These are phyloP conservation scores for Caenorhabditis drosophilae DNA, from an alignment of 2,888 invertebrate species.

Conservation along the genomic window DNA sequence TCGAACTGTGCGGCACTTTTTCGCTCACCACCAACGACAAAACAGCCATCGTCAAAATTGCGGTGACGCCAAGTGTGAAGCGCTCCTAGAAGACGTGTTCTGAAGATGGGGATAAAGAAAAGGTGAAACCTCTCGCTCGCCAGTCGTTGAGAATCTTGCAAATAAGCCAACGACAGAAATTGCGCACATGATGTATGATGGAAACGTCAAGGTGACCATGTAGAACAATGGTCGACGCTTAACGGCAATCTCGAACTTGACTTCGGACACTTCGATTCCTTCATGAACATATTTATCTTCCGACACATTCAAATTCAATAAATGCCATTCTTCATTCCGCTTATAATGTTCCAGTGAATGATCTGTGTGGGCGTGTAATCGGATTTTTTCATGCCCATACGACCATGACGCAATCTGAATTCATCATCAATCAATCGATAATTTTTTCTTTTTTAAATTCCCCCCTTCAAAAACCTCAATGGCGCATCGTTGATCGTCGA, in stretches of 20 bases:
- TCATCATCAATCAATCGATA: not conserved
- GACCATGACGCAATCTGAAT: conserved; percentile 66
- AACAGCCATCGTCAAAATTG: conserved; percentile 67
- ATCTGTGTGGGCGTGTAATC: conserved; percentile 58
- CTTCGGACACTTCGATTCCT: conserved; percentile 62
- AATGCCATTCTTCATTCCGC: conserved; percentile 62
- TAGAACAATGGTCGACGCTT: conserved; percentile 66
- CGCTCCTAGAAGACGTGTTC: conserved; percentile 58
- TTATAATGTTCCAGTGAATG: conserved; percentile 63
- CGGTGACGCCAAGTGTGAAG: conserved; percentile 65
- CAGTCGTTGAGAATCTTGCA: conserved; percentile 62
- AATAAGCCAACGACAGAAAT: conserved; percentile 65
- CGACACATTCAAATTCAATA: conserved; percentile 54
- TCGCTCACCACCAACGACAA: conserved; percentile 65
- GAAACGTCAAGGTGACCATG: conserved; percentile 66
- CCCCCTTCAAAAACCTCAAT: conserved; percentile 55
- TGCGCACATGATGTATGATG: conserved; percentile 63
- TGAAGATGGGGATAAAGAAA: too few relatives aligned
- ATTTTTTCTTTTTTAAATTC: not conserved
- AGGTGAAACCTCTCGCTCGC: conserved; percentile 63
- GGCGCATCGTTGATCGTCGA: conserved; percentile 61
- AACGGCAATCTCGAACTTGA: conserved; percentile 61
- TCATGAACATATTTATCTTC: conserved; percentile 63
- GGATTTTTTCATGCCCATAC: conserved; percentile 63
- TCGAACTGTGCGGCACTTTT: conserved; percentile 65